Percentiles rank a stretch among this genome's conserved stretches.
These are phyloP conservation scores for Volucella zonaria DNA, from an alignment of 2,888 invertebrate species.

Conservation along the genomic window DNA sequence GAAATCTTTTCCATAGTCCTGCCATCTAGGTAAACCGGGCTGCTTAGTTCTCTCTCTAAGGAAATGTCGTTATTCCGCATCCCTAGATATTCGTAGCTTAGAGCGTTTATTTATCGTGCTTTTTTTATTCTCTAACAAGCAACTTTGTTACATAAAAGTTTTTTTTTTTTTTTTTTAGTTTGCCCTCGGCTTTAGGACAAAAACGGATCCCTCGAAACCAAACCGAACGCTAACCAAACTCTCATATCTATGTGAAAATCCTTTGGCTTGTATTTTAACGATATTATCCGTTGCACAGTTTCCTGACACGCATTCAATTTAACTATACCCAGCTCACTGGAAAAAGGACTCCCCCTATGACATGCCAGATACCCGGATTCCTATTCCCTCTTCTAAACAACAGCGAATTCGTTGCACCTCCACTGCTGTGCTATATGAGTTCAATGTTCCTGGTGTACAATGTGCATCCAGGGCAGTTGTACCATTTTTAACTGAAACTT, in stretches of 20 bases:
- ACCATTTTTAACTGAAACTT: constrained; percentile 66
- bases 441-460: constrained; percentile 7
- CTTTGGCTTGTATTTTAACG: constrained; percentile 43
- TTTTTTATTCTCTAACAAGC: neutral
- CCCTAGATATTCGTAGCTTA: neutral
- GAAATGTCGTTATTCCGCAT: constrained; percentile 6
- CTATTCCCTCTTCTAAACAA: neutral
- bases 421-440: neutral
- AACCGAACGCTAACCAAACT: neutral
- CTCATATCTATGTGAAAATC: constrained; percentile 44
- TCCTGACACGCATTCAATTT: constrained; percentile 68
- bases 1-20: too few relatives aligned
- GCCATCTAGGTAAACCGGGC: too few relatives aligned
- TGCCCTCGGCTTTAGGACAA: constrained; percentile 8
- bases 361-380: constrained; percentile 40
- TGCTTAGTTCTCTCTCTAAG: neutral
- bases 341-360: constrained; percentile 24
- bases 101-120: neutral
- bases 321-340: constrained; percentile 7
- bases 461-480: constrained; percentile 43
- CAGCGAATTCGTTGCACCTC: neutral
- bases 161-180: too few relatives aligned
- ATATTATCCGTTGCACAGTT: constrained; percentile 50
- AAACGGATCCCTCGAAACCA: constrained; percentile 5
- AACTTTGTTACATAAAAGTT: constrained; percentile 8